These are phyloP conservation scores for Camelus bactrianus DNA, from an alignment of 2,113 vertebrate species.

Conservation along the genomic window DNA sequence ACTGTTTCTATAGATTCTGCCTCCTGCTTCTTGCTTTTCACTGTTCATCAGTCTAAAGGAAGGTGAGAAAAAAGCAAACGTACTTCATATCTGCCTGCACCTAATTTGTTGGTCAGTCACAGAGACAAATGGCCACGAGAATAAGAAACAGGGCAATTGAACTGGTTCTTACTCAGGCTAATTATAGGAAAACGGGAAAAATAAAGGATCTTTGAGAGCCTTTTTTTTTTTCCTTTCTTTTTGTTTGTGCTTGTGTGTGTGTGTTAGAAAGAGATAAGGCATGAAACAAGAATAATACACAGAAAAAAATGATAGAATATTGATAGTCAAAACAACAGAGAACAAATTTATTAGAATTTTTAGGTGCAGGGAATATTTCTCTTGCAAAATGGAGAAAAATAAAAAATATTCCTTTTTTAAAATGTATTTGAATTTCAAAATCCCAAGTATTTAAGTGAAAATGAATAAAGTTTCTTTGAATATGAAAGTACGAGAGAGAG, in stretches of 20 bases:
- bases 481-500: not conserved
- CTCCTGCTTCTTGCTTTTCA: not conserved
- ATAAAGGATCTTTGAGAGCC: constrained; percentile 40
- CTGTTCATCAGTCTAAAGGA: constrained; percentile 10
- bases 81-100: constrained; percentile 10
- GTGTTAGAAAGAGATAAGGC: constrained; percentile 66
- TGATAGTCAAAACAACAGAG: not conserved
- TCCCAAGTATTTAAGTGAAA: not conserved
- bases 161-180: constrained; percentile 54
- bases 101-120: constrained; percentile 19
- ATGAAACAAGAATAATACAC: constrained; percentile 45
- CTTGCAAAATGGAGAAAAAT: not conserved
- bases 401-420: not conserved
- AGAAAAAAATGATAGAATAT: not conserved
- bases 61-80: not conserved
- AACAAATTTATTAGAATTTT: not conserved
- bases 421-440: not conserved
- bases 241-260: not conserved
- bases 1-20: not conserved
- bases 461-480: not conserved
- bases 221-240: not conserved
- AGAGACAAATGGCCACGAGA: constrained; percentile 54
- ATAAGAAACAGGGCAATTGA: constrained; percentile 26
- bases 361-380: not conserved
- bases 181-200: constrained; percentile 30